Percentiles rank a stretch among this genome's conserved stretches.
These are phyloP conservation scores for Eretmocerus hayati DNA, from an alignment of 2,888 invertebrate genomes.

Conservation along the genomic window DNA sequence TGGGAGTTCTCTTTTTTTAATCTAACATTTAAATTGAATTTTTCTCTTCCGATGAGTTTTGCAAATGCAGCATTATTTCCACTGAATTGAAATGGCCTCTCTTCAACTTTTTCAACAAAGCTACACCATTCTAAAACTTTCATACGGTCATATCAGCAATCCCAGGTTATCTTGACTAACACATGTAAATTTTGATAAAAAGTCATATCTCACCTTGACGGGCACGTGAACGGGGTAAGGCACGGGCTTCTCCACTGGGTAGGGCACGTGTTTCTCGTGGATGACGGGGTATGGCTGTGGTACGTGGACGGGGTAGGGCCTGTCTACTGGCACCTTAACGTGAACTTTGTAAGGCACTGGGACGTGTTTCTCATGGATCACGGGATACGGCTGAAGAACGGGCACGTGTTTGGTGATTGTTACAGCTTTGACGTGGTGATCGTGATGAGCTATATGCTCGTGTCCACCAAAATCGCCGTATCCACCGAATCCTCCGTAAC, in stretches of 20 bases:
- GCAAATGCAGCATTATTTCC: too few relatives aligned
- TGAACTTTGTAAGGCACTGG: slow-evolving; percentile 37
- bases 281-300: slow-evolving; percentile 40
- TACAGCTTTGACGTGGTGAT: slow-evolving; percentile 34
- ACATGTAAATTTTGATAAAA: too few relatives aligned
- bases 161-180: too few relatives aligned
- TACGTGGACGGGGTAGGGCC: slow-evolving; percentile 37
- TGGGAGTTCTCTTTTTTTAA: too few relatives aligned
- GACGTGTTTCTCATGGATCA: slow-evolving; percentile 35
- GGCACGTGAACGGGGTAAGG: slow-evolving; percentile 37
- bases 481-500: slow-evolving; percentile 27
- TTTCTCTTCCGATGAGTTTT: too few relatives aligned
- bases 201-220: slow-evolving; percentile 30
- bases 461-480: slow-evolving; percentile 24
- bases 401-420: slow-evolving; percentile 41
- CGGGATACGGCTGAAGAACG: slow-evolving; percentile 41
- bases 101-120: too few relatives aligned
- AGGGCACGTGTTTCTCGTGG: slow-evolving; percentile 38
- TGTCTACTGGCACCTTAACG: slow-evolving; percentile 36
- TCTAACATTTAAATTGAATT: too few relatives aligned
- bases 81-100: too few relatives aligned
- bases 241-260: slow-evolving; percentile 36
- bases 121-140: too few relatives aligned
- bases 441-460: slow-evolving; percentile 29
- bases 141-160: too few relatives aligned